Conservation (phyloP, 2,888 invertebrate genomes). For the Microctonus aethiopoides region DNA sequence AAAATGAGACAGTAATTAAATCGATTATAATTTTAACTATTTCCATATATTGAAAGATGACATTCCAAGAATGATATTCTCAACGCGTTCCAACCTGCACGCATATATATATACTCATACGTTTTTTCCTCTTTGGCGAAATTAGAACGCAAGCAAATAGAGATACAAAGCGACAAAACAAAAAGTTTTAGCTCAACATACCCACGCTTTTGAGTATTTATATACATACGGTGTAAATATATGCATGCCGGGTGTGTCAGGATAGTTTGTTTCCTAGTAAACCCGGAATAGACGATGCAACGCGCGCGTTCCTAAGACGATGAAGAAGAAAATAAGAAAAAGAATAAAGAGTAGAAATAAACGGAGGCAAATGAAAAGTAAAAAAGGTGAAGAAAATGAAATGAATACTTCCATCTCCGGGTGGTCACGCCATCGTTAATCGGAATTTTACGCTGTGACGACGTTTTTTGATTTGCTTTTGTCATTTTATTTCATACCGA, state of each 20-base stretch:
- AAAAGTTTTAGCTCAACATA: neutral
- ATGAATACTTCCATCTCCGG: slow-evolving; percentile 13
- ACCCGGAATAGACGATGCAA: slow-evolving; percentile 57
- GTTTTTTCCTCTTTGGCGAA: slow-evolving; percentile 28
- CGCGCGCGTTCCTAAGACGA: slow-evolving; percentile 36
- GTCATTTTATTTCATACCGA: neutral
- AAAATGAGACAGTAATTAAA: neutral
- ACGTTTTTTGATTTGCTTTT: neutral
- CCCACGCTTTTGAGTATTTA: slow-evolving; percentile 27
- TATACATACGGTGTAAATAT: slow-evolving; percentile 6
- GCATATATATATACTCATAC: slow-evolving; percentile 13
- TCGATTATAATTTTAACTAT: neutral
- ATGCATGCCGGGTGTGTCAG: slow-evolving; percentile 34
- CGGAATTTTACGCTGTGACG: slow-evolving; percentile 25
- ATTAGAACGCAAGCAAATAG: slow-evolving; percentile 13
- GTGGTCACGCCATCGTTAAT: slow-evolving; percentile 39
- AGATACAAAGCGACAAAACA: neutral
- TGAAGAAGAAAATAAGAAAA: slow-evolving; percentile 16
- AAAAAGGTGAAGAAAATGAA: neutral
- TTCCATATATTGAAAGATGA: neutral
- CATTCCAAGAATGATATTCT: slow-evolving; percentile 6
- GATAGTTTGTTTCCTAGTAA: slow-evolving; percentile 57
- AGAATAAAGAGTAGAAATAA: neutral
- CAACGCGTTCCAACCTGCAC: neutral
- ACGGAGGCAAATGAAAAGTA: neutral